phyloP scores from a whole-genome alignment of 2,888 invertebrate species.

The Yponomeuta cagnagella region DNA sequence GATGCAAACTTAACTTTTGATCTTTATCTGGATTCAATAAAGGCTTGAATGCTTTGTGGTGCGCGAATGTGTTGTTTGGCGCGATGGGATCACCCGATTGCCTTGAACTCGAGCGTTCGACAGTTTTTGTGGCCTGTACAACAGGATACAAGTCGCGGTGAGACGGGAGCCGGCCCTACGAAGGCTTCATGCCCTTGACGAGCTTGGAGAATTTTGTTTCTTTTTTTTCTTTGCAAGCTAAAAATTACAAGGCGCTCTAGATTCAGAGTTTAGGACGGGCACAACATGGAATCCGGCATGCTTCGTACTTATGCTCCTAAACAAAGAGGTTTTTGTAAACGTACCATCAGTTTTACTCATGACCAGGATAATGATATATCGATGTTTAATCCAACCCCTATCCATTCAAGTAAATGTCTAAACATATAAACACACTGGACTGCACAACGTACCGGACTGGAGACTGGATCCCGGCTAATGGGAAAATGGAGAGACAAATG shows the following conservation, averaged over 20 bases:
- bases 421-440: too few relatives aligned
- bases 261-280: not conserved
- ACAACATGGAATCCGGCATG: not conserved
- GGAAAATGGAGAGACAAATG: not conserved
- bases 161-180: constrained; percentile 40
- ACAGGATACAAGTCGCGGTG: constrained; percentile 48
- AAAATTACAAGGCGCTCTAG: not conserved
- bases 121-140: constrained; percentile 63
- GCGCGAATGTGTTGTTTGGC: constrained; percentile 26
- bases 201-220: constrained; percentile 32
- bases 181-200: constrained; percentile 46
- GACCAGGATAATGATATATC: too few relatives aligned
- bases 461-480: not conserved
- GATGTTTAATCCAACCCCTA: too few relatives aligned
- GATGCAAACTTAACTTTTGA: not conserved
- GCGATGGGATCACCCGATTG: constrained; percentile 49
- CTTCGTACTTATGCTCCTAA: not conserved
- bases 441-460: too few relatives aligned
- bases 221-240: not conserved
- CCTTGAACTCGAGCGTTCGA: constrained; percentile 69
- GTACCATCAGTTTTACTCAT: too few relatives aligned
- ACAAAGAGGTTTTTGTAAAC: not conserved
- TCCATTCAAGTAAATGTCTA: too few relatives aligned
- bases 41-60: constrained; percentile 19
- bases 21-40: not conserved